These are phyloP conservation scores for Oscheius sp. DNA, from an alignment of 2,888 invertebrate species.

Conservation along the genomic window DNA sequence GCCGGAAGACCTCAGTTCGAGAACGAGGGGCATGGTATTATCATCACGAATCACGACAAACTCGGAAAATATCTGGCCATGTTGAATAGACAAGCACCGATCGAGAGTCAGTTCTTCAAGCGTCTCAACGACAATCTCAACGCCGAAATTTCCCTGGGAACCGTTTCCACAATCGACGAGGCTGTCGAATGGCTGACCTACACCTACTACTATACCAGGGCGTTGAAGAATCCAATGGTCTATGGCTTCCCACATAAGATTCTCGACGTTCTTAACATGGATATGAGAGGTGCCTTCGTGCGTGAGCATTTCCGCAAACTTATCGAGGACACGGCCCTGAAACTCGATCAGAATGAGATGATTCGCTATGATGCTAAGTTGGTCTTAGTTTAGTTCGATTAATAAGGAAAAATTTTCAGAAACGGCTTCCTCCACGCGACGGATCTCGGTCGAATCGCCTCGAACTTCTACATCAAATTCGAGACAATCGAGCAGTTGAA, in stretches of 20 bases:
- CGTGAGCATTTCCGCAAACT: constrained; percentile 84
- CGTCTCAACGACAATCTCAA: constrained; percentile 94
- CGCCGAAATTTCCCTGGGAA: constrained; percentile 86
- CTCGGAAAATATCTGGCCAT: constrained; percentile 89
- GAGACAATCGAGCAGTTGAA: constrained; percentile 84
- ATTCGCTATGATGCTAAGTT: constrained; percentile 84
- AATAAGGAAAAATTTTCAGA: constrained; percentile 43
- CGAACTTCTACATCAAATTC: constrained; percentile 95
- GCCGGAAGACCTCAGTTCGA: constrained; percentile 98
- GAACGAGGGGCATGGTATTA: constrained; percentile 79
- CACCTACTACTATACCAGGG: constrained; percentile 93
- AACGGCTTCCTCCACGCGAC: constrained; percentile 73
- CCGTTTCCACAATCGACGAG: constrained; percentile 92
- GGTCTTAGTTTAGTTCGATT: neutral
- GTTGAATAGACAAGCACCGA: constrained; percentile 95
- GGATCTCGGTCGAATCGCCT: constrained; percentile 94
- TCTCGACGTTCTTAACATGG: constrained; percentile 79
- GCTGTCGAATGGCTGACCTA: constrained; percentile 98
- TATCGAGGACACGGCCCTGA: constrained; percentile 84
- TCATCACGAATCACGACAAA: constrained; percentile 92
- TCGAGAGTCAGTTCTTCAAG: constrained; percentile 94
- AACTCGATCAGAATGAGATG: constrained; percentile 92
- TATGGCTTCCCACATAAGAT: constrained; percentile 81
- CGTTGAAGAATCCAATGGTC: constrained; percentile 88
- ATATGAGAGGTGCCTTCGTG: constrained; percentile 75